A percentile compares a stretch with the other conserved stretches of the same genome.
phyloP scores from a whole-genome alignment of 2,797 vertebrate genomes.

The Poeciliopsis turneri region DNA sequence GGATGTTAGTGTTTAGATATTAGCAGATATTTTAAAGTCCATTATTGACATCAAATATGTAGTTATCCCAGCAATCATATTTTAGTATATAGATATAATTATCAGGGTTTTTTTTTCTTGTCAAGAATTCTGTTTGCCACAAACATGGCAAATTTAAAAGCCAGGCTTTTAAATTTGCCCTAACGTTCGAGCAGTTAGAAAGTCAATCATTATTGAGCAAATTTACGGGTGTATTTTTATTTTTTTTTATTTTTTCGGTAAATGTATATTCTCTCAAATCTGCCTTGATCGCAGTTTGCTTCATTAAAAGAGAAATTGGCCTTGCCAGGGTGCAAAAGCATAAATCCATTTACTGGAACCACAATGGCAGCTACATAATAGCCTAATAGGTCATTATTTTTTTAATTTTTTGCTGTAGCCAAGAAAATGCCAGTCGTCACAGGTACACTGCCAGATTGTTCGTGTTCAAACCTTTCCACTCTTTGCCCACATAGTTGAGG shows the following conservation, averaged over 20 bases:
- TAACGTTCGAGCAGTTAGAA: not conserved
- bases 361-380: not conserved
- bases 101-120: no score
- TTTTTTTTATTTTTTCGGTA: not conserved
- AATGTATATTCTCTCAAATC: not conserved
- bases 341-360: not conserved
- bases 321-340: not conserved
- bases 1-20: no score
- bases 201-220: not conserved
- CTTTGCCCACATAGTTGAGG: slow-evolving; percentile 6
- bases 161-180: not conserved
- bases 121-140: not conserved
- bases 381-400: not conserved
- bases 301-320: not conserved
- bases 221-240: not conserved
- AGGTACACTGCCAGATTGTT: not conserved
- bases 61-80: not conserved
- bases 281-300: not conserved
- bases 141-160: not conserved
- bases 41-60: not conserved
- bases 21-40: not conserved
- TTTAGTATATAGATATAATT: not conserved
- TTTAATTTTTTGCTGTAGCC: not conserved
- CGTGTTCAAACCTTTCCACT: slow-evolving; percentile 1
- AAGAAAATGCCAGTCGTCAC: slow-evolving; percentile 3